phyloP scores from a whole-genome alignment of 2,113 vertebrate species.

The Poeciliopsis occidentalis region DNA sequence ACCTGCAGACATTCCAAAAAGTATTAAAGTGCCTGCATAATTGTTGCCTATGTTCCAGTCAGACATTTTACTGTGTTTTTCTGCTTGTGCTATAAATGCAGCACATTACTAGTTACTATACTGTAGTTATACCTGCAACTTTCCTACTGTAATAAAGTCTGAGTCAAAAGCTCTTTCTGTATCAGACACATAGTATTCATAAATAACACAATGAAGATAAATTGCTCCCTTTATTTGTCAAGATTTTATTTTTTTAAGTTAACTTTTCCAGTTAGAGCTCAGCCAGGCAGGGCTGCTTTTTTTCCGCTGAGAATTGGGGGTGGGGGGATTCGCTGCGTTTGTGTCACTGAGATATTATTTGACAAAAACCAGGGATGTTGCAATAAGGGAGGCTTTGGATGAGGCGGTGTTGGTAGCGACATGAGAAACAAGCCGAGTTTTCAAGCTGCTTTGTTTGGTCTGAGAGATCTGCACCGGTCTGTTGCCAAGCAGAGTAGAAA shows the following conservation, averaged over 20 bases:
- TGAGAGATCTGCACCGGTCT: background rate
- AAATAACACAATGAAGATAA: background rate
- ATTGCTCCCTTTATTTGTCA: background rate
- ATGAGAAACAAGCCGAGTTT: background rate
- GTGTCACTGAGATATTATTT: slow-evolving; percentile 10
- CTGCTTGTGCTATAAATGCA: background rate
- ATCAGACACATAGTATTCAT: background rate
- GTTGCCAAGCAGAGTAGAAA: background rate
- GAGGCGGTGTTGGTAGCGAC: background rate
- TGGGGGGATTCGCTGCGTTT: background rate
- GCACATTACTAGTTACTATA: background rate
- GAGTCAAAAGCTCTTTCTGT: background rate
- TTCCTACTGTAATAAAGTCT: background rate
- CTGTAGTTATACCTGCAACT: background rate
- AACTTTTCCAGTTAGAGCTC: background rate
- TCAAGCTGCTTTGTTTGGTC: background rate
- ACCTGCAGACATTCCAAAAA: background rate
- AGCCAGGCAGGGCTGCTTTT: background rate
- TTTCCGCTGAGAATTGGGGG: background rate
- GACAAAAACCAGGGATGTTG: slow-evolving; percentile 9
- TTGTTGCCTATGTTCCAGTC: background rate
- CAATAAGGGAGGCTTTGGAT: background rate
- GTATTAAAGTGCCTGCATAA: background rate
- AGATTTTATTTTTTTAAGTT: background rate
- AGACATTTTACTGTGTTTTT: background rate